Evolutionary conservation across 1,140 invertebrate species (phyloP).

Genomic region (Camponotus vicinus): DNA sequence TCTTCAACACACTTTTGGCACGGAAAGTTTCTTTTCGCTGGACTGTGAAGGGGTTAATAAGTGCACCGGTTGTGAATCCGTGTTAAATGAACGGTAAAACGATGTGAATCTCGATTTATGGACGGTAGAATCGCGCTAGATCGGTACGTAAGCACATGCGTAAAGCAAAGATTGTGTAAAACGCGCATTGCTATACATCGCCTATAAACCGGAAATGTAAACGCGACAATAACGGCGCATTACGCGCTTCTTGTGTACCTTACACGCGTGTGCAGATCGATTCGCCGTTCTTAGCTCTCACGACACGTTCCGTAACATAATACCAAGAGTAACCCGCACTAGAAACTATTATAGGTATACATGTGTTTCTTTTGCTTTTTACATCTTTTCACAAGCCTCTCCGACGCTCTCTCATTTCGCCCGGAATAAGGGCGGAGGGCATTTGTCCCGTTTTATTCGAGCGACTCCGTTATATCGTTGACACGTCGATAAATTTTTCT

Average conservation of each 20-base stretch:
- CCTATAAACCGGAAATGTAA: constrained; percentile 54
- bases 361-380: too few species aligned
- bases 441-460: constrained; percentile 30
- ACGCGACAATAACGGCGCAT: neutral
- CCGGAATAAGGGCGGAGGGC: neutral
- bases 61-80: neutral
- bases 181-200: constrained; percentile 19
- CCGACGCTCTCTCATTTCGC: neutral
- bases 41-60: neutral
- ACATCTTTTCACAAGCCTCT: too few species aligned
- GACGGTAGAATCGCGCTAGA: too few species aligned
- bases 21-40: too few species aligned
- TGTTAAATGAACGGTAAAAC: neutral
- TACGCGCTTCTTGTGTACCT: neutral
- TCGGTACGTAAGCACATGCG: neutral
- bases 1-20: too few species aligned
- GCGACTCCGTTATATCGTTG: constrained; percentile 27
- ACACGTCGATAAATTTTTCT: constrained; percentile 46
- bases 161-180: constrained; percentile 18
- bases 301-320: neutral
- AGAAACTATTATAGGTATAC: too few species aligned
- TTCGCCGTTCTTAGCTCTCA: constrained; percentile 3
- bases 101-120: neutral
- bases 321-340: neutral
- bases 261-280: constrained; percentile 9